Evolutionary conservation across 2,113 vertebrate species (phyloP).

Genomic region (Podocnemis expansa): DNA sequence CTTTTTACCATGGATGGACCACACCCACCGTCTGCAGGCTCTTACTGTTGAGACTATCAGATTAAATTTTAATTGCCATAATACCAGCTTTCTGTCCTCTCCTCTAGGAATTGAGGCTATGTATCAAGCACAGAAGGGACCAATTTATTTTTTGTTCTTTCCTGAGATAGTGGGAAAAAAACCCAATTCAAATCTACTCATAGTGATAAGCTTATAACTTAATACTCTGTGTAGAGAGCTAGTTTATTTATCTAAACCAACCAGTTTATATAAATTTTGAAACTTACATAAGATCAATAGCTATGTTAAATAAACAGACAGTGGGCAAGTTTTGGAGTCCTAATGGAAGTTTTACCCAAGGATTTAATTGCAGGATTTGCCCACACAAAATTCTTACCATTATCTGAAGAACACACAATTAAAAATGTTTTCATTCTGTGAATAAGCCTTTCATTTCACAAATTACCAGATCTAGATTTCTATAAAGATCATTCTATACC

Average conservation of each 20-base stretch:
- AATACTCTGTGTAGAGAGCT: background rate
- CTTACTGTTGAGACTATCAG: accelerated
- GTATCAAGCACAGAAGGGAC: background rate
- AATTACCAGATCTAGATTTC: background rate
- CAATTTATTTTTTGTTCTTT: background rate
- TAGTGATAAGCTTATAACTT: background rate
- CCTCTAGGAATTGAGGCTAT: background rate
- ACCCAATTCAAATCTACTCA: background rate
- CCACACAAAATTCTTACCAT: background rate
- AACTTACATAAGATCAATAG: background rate
- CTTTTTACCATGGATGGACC: background rate
- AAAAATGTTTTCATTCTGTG: background rate
- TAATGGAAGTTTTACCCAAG: background rate
- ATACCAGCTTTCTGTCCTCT: background rate
- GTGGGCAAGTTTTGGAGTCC: background rate
- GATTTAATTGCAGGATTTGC: background rate
- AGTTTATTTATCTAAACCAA: background rate
- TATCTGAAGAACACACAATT: slow-evolving; percentile 1
- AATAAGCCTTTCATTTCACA: background rate
- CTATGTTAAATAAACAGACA: background rate
- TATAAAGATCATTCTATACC: background rate
- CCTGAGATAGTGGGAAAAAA: background rate
- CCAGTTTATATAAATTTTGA: background rate
- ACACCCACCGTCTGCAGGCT: background rate
- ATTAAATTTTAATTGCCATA: background rate